Percentiles rank a stretch among this genome's conserved stretches.
Conservation (phyloP, 2,888 invertebrate genomes). For the Palloptera scutellata region DNA sequence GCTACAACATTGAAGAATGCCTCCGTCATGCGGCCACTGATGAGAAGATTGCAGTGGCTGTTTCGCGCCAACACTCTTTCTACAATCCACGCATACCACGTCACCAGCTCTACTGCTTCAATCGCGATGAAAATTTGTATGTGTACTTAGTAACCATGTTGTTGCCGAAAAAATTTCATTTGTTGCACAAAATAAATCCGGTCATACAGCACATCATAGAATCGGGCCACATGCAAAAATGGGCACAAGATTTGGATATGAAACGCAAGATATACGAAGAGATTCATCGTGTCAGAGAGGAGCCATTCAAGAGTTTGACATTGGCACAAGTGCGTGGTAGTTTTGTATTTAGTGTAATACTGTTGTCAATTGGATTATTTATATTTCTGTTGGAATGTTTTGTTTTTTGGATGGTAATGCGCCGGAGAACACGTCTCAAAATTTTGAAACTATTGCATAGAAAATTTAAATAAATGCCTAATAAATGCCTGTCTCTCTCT, state of each 20-base stretch:
- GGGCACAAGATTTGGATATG: slow-evolving; percentile 58
- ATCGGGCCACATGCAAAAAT: slow-evolving; percentile 61
- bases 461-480: slow-evolving; percentile 34
- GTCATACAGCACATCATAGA: slow-evolving; percentile 59
- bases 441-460: slow-evolving; percentile 45
- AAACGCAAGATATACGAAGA: slow-evolving; percentile 51
- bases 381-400: slow-evolving; percentile 47
- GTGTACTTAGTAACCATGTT: slow-evolving; percentile 59
- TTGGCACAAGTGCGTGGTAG: slow-evolving; percentile 52
- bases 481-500: not conserved
- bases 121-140: slow-evolving; percentile 58
- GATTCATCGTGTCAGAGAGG: slow-evolving; percentile 44
- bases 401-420: slow-evolving; percentile 41
- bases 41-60: slow-evolving; percentile 53
- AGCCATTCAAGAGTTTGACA: slow-evolving; percentile 47
- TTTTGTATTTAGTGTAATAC: slow-evolving; percentile 45
- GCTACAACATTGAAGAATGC: slow-evolving; percentile 59
- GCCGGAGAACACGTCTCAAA: slow-evolving; percentile 42
- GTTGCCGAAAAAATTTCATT: slow-evolving; percentile 57
- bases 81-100: slow-evolving; percentile 58
- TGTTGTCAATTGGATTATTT: slow-evolving; percentile 40
- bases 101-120: slow-evolving; percentile 58
- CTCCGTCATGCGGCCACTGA: slow-evolving; percentile 50
- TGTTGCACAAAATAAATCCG: slow-evolving; percentile 58
- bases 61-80: slow-evolving; percentile 57